A percentile compares a stretch with the other conserved stretches of the same genome.
These are phyloP conservation scores for Herpailurus yagouaroundi DNA, from an alignment of 2,113 vertebrate species.

Conservation along the genomic window DNA sequence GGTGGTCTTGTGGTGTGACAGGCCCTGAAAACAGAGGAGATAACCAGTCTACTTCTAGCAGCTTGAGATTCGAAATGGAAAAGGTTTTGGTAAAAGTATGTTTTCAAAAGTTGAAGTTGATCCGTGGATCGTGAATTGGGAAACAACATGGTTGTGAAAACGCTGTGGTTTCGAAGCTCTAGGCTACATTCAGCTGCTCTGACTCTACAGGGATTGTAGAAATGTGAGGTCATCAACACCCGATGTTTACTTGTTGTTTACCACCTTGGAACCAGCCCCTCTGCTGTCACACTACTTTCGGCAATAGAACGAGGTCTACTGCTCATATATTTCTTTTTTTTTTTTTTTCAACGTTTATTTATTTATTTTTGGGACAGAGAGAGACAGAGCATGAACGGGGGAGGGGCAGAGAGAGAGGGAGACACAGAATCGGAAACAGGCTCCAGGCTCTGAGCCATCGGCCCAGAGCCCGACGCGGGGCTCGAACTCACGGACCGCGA, in stretches of 20 bases:
- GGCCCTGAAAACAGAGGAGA: constrained; percentile 84
- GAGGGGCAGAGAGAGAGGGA: too few relatives aligned
- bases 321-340: neutral
- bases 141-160: neutral
- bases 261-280: neutral
- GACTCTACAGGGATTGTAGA: neutral
- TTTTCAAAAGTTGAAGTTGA: neutral
- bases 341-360: too few relatives aligned
- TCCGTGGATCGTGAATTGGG: neutral
- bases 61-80: neutral
- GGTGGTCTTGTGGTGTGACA: constrained; percentile 93
- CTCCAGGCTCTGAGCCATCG: too few relatives aligned
- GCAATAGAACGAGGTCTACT: neutral
- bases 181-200: neutral
- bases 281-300: neutral
- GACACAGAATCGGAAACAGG: too few relatives aligned
- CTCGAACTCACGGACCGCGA: too few relatives aligned
- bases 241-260: neutral
- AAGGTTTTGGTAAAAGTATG: neutral
- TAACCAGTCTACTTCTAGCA: constrained; percentile 32
- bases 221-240: neutral
- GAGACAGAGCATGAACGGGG: too few relatives aligned
- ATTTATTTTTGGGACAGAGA: too few relatives aligned
- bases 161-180: neutral
- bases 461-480: too few relatives aligned